Evolutionary conservation across 2,113 vertebrate species (phyloP).

Genomic region (Corythornis vintsioides): DNA sequence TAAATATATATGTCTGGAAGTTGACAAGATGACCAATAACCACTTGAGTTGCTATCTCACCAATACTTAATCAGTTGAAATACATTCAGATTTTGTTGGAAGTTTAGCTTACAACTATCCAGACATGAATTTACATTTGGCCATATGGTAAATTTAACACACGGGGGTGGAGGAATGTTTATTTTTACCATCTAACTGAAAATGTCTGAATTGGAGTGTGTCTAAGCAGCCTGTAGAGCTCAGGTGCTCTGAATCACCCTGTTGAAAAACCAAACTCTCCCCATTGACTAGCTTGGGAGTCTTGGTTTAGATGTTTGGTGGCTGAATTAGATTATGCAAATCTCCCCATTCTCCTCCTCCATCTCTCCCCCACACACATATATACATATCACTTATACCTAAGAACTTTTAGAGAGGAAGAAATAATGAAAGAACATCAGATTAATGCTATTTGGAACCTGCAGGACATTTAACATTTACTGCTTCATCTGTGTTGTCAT

Average conservation of each 20-base stretch:
- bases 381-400: neutral
- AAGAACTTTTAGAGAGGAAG: neutral
- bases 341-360: neutral
- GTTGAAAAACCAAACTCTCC: neutral
- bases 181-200: neutral
- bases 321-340: neutral
- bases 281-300: neutral
- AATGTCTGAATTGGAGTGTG: neutral
- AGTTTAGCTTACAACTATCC: neutral
- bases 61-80: neutral
- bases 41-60: neutral
- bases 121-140: neutral
- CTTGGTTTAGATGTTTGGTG: neutral
- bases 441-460: neutral
- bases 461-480: neutral
- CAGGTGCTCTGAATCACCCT: constrained; percentile 15
- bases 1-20: neutral
- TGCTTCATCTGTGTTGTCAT: neutral
- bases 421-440: neutral
- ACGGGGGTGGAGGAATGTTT: neutral
- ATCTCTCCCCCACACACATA: neutral
- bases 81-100: neutral
- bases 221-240: neutral
- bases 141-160: neutral
- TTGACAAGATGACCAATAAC: neutral